phyloP scores from a whole-genome alignment of 2,797 vertebrate genomes.

The Epinephelus coioides region DNA sequence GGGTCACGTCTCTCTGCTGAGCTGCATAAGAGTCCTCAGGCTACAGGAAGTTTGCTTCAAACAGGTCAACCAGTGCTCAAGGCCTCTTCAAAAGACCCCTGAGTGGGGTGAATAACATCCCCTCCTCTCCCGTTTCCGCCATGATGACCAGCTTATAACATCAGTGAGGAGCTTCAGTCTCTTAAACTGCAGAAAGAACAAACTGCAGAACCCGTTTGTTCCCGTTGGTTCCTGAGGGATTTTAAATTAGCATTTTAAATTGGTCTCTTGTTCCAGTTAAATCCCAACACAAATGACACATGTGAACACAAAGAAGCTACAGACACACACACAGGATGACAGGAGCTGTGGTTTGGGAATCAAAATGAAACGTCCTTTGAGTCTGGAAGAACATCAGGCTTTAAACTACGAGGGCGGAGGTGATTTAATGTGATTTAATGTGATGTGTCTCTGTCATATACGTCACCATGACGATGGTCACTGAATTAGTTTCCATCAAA shows the following conservation, averaged over 20 bases:
- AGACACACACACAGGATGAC: constrained; percentile 2
- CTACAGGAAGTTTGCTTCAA: constrained; percentile 4
- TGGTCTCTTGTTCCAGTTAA: background rate
- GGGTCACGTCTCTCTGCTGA: background rate
- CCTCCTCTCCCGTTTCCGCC: background rate
- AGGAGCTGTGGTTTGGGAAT: background rate
- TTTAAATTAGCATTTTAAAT: constrained; percentile 18
- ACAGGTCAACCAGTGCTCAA: background rate
- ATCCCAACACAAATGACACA: background rate
- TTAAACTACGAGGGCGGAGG: constrained; percentile 1
- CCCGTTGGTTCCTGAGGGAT: background rate
- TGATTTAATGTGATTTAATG: constrained; percentile 6
- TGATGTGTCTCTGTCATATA: constrained; percentile 1
- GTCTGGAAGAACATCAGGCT: background rate
- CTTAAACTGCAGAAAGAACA: background rate
- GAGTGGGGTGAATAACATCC: background rate
- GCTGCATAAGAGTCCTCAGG: background rate
- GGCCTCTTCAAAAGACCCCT: background rate
- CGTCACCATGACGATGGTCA: background rate
- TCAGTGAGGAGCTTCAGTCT: background rate
- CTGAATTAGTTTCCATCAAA: background rate
- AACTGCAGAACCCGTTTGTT: background rate
- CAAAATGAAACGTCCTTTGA: background rate
- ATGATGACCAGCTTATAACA: background rate
- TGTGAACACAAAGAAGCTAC: constrained; percentile 3